Evolutionary conservation across 2,113 vertebrate species (phyloP).

Genomic region (Pteronura brasiliensis): DNA sequence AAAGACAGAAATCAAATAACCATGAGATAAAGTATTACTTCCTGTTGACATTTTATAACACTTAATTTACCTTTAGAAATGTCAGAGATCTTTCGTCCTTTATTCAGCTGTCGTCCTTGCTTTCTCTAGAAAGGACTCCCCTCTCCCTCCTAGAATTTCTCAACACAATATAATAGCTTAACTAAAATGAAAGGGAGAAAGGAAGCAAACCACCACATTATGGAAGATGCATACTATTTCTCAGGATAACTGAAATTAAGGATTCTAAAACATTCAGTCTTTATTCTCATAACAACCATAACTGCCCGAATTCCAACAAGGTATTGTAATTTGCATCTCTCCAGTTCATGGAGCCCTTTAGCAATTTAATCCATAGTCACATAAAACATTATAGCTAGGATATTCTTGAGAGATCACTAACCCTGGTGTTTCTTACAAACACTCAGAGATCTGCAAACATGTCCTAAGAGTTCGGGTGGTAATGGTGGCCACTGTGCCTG

Average conservation of each 20-base stretch:
- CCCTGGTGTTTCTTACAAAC: background rate
- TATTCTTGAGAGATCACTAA: background rate
- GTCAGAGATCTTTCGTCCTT: slow-evolving; percentile 51
- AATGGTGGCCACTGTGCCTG: background rate
- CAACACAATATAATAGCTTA: background rate
- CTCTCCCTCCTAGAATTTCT: slow-evolving; percentile 15
- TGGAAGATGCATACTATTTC: background rate
- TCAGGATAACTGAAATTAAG: slow-evolving; percentile 37
- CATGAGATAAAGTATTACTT: slow-evolving; percentile 56
- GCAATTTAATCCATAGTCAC: background rate
- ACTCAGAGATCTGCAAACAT: background rate
- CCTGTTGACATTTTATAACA: slow-evolving; percentile 68
- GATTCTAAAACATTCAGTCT: background rate
- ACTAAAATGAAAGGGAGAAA: background rate
- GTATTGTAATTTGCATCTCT: background rate
- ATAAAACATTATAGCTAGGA: background rate
- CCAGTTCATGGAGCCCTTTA: background rate
- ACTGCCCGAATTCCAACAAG: background rate
- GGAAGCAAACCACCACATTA: background rate
- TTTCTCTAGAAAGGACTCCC: slow-evolving; percentile 23
- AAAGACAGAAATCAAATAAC: slow-evolving; percentile 62
- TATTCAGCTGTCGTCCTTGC: slow-evolving; percentile 3
- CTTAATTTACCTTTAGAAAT: slow-evolving; percentile 67
- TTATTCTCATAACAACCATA: background rate
- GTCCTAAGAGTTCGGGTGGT: background rate